phyloP scores from a whole-genome alignment of 2,797 vertebrate genomes.

The Typhlichthys eigenmanni region DNA sequence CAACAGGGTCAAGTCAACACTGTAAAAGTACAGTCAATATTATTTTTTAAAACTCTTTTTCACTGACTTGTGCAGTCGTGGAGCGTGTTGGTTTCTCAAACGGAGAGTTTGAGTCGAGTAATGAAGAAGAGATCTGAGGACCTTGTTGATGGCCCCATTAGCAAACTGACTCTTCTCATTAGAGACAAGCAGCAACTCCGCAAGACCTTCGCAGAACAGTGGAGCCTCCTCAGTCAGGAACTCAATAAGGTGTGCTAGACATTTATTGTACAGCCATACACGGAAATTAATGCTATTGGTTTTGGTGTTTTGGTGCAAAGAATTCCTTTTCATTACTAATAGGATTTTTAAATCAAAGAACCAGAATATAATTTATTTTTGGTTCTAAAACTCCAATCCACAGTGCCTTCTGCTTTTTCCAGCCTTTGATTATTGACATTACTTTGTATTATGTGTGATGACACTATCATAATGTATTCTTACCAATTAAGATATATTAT shows the following conservation, averaged over 20 bases:
- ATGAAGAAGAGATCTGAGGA: conserved; percentile 88
- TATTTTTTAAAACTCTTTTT: not conserved
- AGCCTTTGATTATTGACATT: no score
- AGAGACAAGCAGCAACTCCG: conserved; percentile 94
- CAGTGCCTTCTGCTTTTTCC: no score
- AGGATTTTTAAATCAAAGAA: not conserved
- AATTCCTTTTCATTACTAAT: no score
- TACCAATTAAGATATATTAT: no score
- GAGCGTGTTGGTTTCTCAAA: conserved; percentile 85
- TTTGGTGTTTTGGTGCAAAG: not conserved
- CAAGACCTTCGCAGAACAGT: conserved; percentile 86
- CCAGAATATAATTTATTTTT: no score
- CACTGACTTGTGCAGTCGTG: conserved; percentile 80
- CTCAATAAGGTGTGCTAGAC: conserved; percentile 80
- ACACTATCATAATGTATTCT: no score
- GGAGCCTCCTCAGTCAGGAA: conserved; percentile 89
- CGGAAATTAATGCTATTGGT: not conserved
- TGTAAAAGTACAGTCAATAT: not conserved
- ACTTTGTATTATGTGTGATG: no score
- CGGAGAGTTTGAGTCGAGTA: conserved; percentile 86
- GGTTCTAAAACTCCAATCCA: not conserved
- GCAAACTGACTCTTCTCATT: conserved; percentile 89
- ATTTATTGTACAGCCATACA: conserved; percentile 20
- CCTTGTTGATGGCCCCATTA: conserved; percentile 85
- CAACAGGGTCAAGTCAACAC: not conserved